Evolutionary conservation across 1,140 invertebrate species (phyloP).

Genomic region (Lepidostoma basale): DNA sequence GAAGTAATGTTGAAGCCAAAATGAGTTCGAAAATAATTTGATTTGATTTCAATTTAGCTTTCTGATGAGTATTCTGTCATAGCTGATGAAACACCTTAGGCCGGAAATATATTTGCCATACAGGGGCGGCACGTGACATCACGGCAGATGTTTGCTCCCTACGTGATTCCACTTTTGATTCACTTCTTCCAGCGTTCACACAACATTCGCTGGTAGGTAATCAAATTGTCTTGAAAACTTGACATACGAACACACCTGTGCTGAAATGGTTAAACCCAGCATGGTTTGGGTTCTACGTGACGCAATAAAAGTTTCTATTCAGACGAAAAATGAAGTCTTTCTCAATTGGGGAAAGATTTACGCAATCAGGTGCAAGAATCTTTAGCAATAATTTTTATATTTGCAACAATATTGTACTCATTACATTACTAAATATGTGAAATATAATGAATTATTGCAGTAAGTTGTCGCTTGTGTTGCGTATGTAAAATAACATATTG

Average conservation of each 20-base stretch:
- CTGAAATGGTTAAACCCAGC: background rate
- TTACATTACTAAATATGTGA: too few species aligned
- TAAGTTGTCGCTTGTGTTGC: too few species aligned
- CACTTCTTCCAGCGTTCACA: conserved; percentile 10
- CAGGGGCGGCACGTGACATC: conserved; percentile 24
- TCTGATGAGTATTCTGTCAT: background rate
- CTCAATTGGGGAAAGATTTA: too few species aligned
- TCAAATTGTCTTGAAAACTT: conserved; percentile 35
- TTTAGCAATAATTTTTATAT: too few species aligned
- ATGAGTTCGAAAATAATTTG: too few species aligned
- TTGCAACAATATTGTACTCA: too few species aligned
- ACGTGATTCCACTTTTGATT: conserved; percentile 42
- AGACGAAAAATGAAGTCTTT: too few species aligned
- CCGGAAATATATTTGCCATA: conserved; percentile 2
- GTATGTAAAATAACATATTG: too few species aligned
- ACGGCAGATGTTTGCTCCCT: conserved; percentile 32
- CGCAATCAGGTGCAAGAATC: too few species aligned
- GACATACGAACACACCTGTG: conserved; percentile 14
- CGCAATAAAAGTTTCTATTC: conserved; percentile 14
- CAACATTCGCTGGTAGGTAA: conserved; percentile 20
- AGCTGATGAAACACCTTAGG: background rate
- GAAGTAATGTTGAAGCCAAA: too few species aligned
- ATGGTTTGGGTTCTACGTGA: background rate
- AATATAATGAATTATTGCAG: too few species aligned
- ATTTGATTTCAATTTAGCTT: too few species aligned